Percentiles rank a stretch among this genome's conserved stretches.
phyloP scores from a whole-genome alignment of 2,888 invertebrate species.

The Pasiphila rectangulata region DNA sequence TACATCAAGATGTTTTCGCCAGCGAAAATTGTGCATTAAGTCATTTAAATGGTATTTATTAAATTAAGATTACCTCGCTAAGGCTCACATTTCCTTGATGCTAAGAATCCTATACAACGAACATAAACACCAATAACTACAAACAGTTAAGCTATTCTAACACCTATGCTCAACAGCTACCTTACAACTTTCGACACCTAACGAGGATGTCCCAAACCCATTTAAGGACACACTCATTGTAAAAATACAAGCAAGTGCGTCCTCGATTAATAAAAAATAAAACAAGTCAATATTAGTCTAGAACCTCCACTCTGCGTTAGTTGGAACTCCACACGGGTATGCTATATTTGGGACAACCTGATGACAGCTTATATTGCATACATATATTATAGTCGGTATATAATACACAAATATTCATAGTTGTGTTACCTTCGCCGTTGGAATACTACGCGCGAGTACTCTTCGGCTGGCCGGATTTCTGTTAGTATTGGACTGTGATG shows the following conservation, averaged over 20 bases:
- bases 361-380: conserved; percentile 22
- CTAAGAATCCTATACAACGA: conserved; percentile 15
- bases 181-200: conserved; percentile 20
- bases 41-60: too few relatives aligned
- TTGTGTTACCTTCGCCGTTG: conserved; percentile 70
- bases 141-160: conserved; percentile 29
- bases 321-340: conserved; percentile 14
- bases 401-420: conserved; percentile 32
- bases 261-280: background rate
- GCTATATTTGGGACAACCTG: conserved; percentile 31
- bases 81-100: conserved; percentile 13
- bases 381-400: conserved; percentile 30
- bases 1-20: conserved; percentile 20
- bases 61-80: too few relatives aligned
- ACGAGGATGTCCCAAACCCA: conserved; percentile 24
- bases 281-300: background rate
- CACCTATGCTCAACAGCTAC: conserved; percentile 20
- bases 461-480: conserved; percentile 57
- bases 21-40: too few relatives aligned
- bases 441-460: conserved; percentile 71
- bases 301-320: conserved; percentile 2
- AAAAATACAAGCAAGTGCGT: background rate
- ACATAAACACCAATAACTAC: conserved; percentile 27
- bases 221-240: conserved; percentile 1
- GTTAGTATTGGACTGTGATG: conserved; percentile 30